phyloP scores from a whole-genome alignment of 1,140 invertebrate species.

The Euura lappo region DNA sequence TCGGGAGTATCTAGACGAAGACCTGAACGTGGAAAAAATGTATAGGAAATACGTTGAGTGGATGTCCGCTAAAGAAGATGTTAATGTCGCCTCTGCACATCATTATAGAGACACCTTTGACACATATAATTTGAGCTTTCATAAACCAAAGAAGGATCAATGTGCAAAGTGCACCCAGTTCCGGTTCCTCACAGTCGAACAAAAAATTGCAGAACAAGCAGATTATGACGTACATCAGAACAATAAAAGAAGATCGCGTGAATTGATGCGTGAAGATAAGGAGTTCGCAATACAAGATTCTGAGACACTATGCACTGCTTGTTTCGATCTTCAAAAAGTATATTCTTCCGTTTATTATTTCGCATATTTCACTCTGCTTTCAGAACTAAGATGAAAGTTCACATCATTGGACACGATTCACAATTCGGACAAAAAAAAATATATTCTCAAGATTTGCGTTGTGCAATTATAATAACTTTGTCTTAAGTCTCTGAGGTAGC shows the following conservation, averaged over 20 bases:
- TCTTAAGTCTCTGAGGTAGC: background rate
- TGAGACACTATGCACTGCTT: slow-evolving; percentile 8
- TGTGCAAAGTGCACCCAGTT: slow-evolving; percentile 19
- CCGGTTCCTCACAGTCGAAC: slow-evolving; percentile 13
- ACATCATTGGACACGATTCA: background rate
- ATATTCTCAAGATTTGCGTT: background rate
- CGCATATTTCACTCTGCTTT: background rate
- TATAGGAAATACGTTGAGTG: slow-evolving; percentile 18
- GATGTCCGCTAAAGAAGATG: slow-evolving; percentile 15
- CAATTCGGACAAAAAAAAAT: background rate
- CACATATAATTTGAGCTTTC: slow-evolving; percentile 14
- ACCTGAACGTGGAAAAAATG: slow-evolving; percentile 15
- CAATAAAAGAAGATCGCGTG: slow-evolving; percentile 14
- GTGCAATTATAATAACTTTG: background rate
- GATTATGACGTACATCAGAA: slow-evolving; percentile 15
- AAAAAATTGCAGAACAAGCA: slow-evolving; percentile 14
- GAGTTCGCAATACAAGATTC: slow-evolving; percentile 14
- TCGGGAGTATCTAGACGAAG: slow-evolving; percentile 17
- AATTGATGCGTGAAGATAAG: slow-evolving; percentile 19
- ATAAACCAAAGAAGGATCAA: slow-evolving; percentile 18
- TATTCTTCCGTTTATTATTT: background rate
- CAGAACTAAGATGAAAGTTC: background rate
- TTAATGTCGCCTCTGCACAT: slow-evolving; percentile 11
- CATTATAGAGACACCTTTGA: slow-evolving; percentile 17
- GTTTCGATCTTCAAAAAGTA: slow-evolving; percentile 29